These are phyloP conservation scores for Acronicta psi DNA, from an alignment of 2,888 invertebrate genomes.

Conservation along the genomic window DNA sequence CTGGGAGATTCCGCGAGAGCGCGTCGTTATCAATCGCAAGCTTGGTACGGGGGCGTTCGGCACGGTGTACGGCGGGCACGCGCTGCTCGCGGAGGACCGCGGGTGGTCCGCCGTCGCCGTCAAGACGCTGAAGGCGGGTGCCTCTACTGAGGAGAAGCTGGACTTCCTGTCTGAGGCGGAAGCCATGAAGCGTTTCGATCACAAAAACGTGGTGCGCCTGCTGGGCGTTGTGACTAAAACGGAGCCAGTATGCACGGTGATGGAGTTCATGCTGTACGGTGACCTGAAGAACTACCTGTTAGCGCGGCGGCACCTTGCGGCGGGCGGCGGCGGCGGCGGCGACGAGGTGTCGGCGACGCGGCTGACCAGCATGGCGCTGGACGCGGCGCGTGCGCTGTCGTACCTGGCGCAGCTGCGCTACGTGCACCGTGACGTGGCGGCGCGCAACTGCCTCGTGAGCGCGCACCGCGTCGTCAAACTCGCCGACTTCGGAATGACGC, in stretches of 20 bases:
- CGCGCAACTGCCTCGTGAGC: constrained; percentile 94
- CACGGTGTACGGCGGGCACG: constrained; percentile 97
- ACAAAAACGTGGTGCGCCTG: constrained; percentile 95
- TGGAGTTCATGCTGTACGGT: constrained; percentile 98
- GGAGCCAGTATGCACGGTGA: constrained; percentile 96
- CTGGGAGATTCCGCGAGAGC: constrained; percentile 96
- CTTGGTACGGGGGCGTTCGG: constrained; percentile 97
- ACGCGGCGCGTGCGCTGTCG: constrained; percentile 95
- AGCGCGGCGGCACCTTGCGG: constrained; percentile 94
- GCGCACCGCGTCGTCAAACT: constrained; percentile 93
- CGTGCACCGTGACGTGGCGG: constrained; percentile 96
- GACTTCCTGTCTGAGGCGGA: constrained; percentile 98
- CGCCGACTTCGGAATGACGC: constrained; percentile 97
- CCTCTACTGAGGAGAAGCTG: constrained; percentile 94
- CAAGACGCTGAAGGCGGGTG: constrained; percentile 95
- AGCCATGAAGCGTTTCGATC: constrained; percentile 97
- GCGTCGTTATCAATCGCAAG: constrained; percentile 95
- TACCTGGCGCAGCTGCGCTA: constrained; percentile 95
- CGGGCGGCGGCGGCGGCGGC: constrained; percentile 93
- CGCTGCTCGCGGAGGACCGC: constrained; percentile 88
- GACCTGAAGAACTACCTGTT: constrained; percentile 96
- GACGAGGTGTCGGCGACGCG: constrained; percentile 94
- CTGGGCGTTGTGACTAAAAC: constrained; percentile 95
- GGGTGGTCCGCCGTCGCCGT: constrained; percentile 96
- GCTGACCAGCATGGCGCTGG: constrained; percentile 95